Percentiles rank a stretch among this genome's conserved stretches.
These are phyloP conservation scores for Grammomys surdaster DNA, from an alignment of 2,113 vertebrate genomes.

Conservation along the genomic window DNA sequence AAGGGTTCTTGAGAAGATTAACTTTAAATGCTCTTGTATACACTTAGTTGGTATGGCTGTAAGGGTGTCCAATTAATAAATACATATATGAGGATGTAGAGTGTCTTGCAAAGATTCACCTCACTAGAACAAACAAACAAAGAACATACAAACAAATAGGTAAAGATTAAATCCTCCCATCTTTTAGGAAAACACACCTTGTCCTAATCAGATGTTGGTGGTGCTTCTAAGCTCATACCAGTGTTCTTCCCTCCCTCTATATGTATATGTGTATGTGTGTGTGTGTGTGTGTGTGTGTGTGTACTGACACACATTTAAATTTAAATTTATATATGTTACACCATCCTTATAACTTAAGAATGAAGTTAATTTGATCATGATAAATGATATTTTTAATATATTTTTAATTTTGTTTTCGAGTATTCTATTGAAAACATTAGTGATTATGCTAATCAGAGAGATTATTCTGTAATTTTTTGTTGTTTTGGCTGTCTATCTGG, in stretches of 20 bases:
- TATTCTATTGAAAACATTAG: background rate
- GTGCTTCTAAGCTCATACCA: background rate
- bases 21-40: background rate
- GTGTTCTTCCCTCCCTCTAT: background rate
- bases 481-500: background rate
- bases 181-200: background rate
- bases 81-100: background rate
- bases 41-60: background rate
- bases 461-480: background rate
- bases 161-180: background rate
- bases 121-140: too few relatives aligned
- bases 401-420: too few relatives aligned
- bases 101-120: background rate
- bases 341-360: too few relatives aligned
- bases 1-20: background rate
- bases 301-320: too few relatives aligned
- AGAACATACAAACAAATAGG: background rate
- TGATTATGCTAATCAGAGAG: background rate
- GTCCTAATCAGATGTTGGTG: background rate
- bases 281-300: too few relatives aligned
- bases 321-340: too few relatives aligned
- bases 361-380: too few relatives aligned
- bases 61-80: background rate
- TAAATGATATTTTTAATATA: too few relatives aligned
- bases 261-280: too few relatives aligned